Evolutionary conservation across 2,888 invertebrate genomes (phyloP).

Genomic region (Ernsta delagoae): DNA sequence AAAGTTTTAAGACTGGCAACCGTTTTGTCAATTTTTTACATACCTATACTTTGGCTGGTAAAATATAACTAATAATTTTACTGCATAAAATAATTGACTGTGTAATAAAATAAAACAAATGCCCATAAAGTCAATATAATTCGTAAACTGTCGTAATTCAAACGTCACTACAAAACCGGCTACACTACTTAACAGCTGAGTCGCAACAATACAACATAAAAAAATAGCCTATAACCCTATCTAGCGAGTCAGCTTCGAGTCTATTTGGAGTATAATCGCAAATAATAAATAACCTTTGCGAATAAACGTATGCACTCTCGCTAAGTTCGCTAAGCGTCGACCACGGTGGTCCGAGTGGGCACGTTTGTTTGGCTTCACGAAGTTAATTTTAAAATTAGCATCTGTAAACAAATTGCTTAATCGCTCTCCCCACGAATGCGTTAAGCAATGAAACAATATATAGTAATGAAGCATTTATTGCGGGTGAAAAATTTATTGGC

Average conservation of each 20-base stretch:
- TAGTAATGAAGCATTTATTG: slow-evolving; percentile 22
- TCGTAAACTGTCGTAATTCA: too few species aligned
- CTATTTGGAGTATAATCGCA: slow-evolving; percentile 48
- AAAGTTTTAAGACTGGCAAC: too few species aligned
- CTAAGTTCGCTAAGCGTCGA: slow-evolving; percentile 45
- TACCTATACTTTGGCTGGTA: too few species aligned
- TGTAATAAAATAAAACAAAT: too few species aligned
- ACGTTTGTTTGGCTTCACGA: slow-evolving; percentile 79
- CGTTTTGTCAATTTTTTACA: too few species aligned
- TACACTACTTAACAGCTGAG: slow-evolving; percentile 22
- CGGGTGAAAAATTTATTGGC: background rate
- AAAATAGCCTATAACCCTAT: slow-evolving; percentile 31
- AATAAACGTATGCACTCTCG: slow-evolving; percentile 50
- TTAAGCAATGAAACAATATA: slow-evolving; percentile 42
- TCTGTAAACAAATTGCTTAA: slow-evolving; percentile 73
- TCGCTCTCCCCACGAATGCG: slow-evolving; percentile 58
- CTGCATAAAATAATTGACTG: too few species aligned
- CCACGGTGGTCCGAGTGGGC: slow-evolving; percentile 72
- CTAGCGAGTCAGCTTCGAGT: slow-evolving; percentile 31
- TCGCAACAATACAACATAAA: slow-evolving; percentile 27
- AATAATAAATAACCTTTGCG: slow-evolving; percentile 52
- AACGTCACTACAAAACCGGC: slow-evolving; percentile 30
- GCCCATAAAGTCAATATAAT: too few species aligned
- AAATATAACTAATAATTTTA: too few species aligned
- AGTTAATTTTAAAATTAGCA: slow-evolving; percentile 82